Percentiles rank a stretch among this genome's conserved stretches.
Evolutionary conservation across 2,797 vertebrate species (phyloP).

Genomic region (Malacoraja senta): DNA sequence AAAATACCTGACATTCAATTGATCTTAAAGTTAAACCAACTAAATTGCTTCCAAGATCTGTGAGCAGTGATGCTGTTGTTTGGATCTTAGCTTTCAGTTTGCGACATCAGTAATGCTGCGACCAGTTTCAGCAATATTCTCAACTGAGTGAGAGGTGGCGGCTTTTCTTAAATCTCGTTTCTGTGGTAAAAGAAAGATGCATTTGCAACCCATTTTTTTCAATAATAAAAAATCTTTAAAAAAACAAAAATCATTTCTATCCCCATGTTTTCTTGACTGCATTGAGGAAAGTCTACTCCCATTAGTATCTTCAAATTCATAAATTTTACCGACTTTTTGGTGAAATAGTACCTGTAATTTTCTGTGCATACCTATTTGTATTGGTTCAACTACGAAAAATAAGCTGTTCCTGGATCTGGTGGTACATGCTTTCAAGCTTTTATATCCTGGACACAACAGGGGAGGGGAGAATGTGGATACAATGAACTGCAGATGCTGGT

Average conservation of each 20-base stretch:
- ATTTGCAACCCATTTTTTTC: not conserved
- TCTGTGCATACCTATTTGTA: no score
- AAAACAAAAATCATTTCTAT: not conserved
- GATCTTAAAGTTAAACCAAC: not conserved
- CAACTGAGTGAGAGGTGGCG: not conserved
- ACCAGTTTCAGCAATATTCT: conserved; percentile 14
- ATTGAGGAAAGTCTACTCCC: not conserved
- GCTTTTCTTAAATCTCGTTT: conserved; percentile 1
- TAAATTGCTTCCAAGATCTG: not conserved
- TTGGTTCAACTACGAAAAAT: no score
- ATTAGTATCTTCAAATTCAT: not conserved
- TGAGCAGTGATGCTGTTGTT: not conserved
- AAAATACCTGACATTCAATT: not conserved
- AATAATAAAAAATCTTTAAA: not conserved
- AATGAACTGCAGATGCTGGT: no score
- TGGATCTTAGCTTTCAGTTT: not conserved
- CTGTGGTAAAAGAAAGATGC: not conserved
- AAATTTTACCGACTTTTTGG: not conserved
- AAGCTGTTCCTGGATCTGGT: no score
- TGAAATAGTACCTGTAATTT: no score
- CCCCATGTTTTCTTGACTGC: not conserved
- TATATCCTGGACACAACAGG: no score
- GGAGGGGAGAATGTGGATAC: no score
- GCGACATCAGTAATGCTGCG: not conserved
- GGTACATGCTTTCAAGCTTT: no score